phyloP scores from a whole-genome alignment of 2,888 invertebrate species.

The Polia nebulosa region DNA sequence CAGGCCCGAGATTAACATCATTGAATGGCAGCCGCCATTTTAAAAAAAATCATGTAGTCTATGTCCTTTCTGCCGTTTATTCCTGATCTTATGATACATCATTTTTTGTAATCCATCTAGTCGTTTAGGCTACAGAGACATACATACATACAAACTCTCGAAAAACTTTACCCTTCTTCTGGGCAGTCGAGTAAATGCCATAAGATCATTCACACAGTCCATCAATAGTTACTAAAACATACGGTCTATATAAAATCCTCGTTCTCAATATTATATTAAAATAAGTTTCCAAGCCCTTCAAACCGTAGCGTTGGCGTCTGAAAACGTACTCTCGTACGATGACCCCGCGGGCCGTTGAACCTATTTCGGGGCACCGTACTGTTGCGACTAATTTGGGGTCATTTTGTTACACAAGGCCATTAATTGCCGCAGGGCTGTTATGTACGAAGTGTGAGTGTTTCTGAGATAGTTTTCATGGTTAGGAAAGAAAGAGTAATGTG shows the following conservation, averaged over 20 bases:
- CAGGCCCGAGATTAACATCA: too few relatives aligned
- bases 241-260: not conserved
- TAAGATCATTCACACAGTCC: too few relatives aligned
- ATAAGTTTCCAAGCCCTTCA: constrained; percentile 57
- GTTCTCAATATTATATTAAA: constrained; percentile 26
- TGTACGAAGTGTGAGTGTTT: constrained; percentile 13
- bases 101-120: not conserved
- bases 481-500: not conserved
- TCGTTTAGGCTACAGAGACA: too few relatives aligned
- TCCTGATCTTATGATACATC: too few relatives aligned
- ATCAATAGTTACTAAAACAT: not conserved
- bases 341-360: constrained; percentile 70
- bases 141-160: too few relatives aligned
- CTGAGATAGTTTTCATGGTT: constrained; percentile 16
- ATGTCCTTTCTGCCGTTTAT: too few relatives aligned
- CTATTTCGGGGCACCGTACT: constrained; percentile 69
- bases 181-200: too few relatives aligned
- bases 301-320: constrained; percentile 53
- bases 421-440: constrained; percentile 62
- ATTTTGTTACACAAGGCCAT: constrained; percentile 68
- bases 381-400: constrained; percentile 73
- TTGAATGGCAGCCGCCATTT: too few relatives aligned
- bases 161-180: too few relatives aligned
- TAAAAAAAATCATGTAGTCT: too few relatives aligned
- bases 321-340: constrained; percentile 61